Conservation (phyloP, 2,797 vertebrate species). For the Sorex maritimensis region DNA sequence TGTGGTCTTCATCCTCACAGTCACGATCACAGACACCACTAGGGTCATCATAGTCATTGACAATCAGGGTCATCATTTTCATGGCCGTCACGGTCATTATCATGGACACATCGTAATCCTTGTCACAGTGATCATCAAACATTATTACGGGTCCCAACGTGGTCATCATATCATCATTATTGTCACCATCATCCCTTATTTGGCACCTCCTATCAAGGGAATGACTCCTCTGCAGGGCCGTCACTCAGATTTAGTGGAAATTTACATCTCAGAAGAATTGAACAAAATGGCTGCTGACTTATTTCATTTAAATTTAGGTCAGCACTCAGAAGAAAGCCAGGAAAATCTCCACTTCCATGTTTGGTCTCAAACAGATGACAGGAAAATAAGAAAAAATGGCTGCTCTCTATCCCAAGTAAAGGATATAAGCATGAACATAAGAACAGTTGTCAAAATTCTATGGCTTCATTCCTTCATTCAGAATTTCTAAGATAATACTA, state of each 20-base stretch:
- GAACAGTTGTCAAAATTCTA: too few species aligned
- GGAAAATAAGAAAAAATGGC: too few species aligned
- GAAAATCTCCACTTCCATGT: neutral
- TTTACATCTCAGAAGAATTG: neutral
- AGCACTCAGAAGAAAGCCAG: neutral
- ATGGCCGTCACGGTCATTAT: neutral
- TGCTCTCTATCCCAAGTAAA: too few species aligned
- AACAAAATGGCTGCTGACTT: neutral
- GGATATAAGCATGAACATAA: too few species aligned
- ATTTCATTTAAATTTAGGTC: neutral
- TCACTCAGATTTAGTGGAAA: neutral
- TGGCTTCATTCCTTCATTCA: too few species aligned
- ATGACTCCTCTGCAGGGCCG: neutral
- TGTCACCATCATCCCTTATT: too few species aligned
- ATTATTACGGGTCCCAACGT: neutral
- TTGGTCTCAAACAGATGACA: neutral
- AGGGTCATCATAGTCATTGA: neutral
- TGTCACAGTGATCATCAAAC: neutral
- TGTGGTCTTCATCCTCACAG: neutral
- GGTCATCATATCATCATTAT: too few species aligned
- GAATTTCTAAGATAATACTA: too few species aligned
- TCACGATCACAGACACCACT: neutral
- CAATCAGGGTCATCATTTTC: neutral
- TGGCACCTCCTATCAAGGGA: neutral
- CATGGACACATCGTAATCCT: neutral